Base-by-base conservation (phyloP, 2,888 invertebrate species). In the Heliothis peltigera region DNA sequence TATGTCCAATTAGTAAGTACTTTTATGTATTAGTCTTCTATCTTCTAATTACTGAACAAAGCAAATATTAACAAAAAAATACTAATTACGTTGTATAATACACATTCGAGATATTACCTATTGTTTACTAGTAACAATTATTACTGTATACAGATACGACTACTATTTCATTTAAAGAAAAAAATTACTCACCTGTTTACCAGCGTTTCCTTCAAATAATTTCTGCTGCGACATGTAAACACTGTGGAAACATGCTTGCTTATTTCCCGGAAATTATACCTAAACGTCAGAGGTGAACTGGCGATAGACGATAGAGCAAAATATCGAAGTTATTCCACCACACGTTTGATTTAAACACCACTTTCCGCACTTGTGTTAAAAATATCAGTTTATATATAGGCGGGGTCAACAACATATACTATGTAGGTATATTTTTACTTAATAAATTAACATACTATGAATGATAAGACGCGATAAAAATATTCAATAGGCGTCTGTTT, bases 241-340 rank as follows among this genome's bases (percentile, higher is more conserved):
- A 47, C 43, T 52, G 32, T 52, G 43, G 21, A 57, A 68, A 68
- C 48, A 64, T 55, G 55, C 56, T 72, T 46, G 53, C 42, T 68
- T 56, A 56, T 56, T 74, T 12, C 47, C 42, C 43, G 56, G 52
- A 74, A 59, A 74, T 69, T 43, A 64, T 56, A 17, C 12, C 35
- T 35, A 53, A 52, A 2, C 53, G 56, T 61, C 46, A 51, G 57
- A 51, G 64, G 25, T 46, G 12, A 43, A 67, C 35, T 53, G 57
- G 28, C 53, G 42, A 17, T 19, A 25, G 54, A 57, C 53, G 42
- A 17, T 19, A 25, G 54, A 57, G 42, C 58, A 69, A 74, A 59
- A 74, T 74, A 56, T 42, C 4, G 21, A 57, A 69, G 25, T 64
- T 64, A 49, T 59, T 22, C 18, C 60, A 52, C 55, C 63, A 59